These are phyloP conservation scores for Acronicta aceris DNA, from an alignment of 2,888 invertebrate genomes.

Conservation along the genomic window DNA sequence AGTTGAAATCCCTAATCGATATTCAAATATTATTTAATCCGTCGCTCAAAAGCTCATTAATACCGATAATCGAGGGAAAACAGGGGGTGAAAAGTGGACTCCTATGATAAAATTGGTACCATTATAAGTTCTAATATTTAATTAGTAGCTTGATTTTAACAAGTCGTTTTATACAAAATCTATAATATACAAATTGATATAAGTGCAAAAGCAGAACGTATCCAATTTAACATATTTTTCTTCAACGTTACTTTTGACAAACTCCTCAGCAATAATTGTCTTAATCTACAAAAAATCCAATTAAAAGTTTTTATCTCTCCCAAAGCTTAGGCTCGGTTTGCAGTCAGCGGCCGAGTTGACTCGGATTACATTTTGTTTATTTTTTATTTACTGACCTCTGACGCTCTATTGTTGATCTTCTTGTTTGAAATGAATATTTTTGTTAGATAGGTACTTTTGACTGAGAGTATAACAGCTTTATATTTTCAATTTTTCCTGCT, in stretches of 20 bases:
- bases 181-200: conserved; percentile 10
- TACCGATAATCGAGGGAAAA: conserved; percentile 47
- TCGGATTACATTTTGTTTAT: conserved; percentile 62
- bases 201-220: conserved; percentile 27
- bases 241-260: conserved; percentile 68
- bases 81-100: conserved; percentile 19
- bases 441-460: conserved; percentile 8
- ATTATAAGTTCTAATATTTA: conserved; percentile 10
- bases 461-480: conserved; percentile 30
- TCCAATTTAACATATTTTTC: conserved; percentile 63
- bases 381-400: conserved; percentile 61
- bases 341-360: conserved; percentile 60
- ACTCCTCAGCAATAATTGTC: conserved; percentile 78
- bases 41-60: conserved; percentile 53
- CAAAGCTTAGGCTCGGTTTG: conserved; percentile 74
- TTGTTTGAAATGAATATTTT: conserved; percentile 46
- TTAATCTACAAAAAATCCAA: conserved; percentile 82
- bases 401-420: conserved; percentile 47
- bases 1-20: conserved; percentile 70
- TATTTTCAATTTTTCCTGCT: conserved; percentile 74
- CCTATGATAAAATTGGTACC: conserved; percentile 12
- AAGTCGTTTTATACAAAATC: conserved; percentile 4
- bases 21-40: conserved; percentile 67
- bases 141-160: neutral
- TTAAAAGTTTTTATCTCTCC: conserved; percentile 83